phyloP scores from a whole-genome alignment of 2,797 vertebrate species.

The Loris lydekkerianus region DNA sequence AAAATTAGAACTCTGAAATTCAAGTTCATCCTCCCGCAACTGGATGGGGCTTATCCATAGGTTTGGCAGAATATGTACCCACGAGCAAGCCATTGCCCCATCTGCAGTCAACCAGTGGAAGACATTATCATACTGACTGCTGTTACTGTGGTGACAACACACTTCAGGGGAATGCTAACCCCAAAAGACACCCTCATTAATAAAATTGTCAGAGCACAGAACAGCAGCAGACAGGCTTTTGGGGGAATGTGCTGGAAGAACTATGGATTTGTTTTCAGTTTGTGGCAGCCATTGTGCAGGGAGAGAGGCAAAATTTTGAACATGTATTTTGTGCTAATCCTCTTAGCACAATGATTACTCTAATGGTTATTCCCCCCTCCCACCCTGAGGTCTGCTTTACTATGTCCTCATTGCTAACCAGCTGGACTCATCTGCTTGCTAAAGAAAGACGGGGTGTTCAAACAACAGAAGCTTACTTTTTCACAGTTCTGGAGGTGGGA shows the following conservation, averaged over 20 bases:
- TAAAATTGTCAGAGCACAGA: not conserved
- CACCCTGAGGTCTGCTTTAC: not conserved
- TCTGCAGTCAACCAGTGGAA: no score
- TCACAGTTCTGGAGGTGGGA: no score
- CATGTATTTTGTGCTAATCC: not conserved
- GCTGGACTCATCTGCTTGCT: not conserved
- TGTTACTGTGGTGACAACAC: no score
- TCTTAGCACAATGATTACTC: not conserved
- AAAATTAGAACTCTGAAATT: not conserved
- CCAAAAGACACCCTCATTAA: not conserved
- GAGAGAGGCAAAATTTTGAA: not conserved
- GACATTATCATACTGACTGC: not conserved
- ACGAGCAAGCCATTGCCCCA: not conserved
- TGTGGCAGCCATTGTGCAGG: not conserved
- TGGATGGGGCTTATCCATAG: no score
- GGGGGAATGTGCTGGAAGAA: not conserved
- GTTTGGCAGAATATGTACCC: not conserved
- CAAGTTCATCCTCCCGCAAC: not conserved
- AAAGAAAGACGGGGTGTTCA: no score
- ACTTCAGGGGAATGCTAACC: not conserved
- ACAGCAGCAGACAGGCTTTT: not conserved
- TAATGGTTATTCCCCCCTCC: not conserved
- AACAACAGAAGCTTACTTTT: not conserved
- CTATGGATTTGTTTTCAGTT: not conserved
- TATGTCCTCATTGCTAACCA: no score